These are phyloP conservation scores for Nymphalis io DNA, from an alignment of 1,140 invertebrate species.

Conservation along the genomic window DNA sequence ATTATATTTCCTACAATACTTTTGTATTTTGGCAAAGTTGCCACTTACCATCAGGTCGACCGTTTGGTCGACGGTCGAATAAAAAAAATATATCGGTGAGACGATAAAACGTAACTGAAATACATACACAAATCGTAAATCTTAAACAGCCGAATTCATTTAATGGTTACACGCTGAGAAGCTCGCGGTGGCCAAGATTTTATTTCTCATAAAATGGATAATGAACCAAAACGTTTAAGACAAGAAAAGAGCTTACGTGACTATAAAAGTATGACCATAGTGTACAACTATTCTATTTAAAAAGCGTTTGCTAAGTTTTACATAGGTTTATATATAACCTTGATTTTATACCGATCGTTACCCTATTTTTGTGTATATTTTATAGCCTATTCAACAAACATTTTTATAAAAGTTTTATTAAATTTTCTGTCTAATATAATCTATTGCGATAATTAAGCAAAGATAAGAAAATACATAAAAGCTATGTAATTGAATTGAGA, in stretches of 20 bases:
- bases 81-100: background rate
- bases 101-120: background rate
- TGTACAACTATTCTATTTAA: background rate
- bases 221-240: background rate
- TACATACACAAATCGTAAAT: background rate
- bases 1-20: background rate
- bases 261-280: background rate
- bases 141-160: slow-evolving; percentile 4
- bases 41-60: too few relatives aligned
- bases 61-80: background rate
- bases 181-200: slow-evolving; percentile 8
- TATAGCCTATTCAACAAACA: too few relatives aligned
- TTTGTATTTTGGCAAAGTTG: too few relatives aligned
- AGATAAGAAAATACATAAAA: too few relatives aligned
- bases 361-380: too few relatives aligned
- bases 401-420: too few relatives aligned
- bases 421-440: too few relatives aligned
- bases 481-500: too few relatives aligned
- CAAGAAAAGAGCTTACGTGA: background rate
- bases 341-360: too few relatives aligned
- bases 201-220: slow-evolving; percentile 15
- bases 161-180: slow-evolving; percentile 1
- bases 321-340: too few relatives aligned
- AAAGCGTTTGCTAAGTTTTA: too few relatives aligned
- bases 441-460: too few relatives aligned